phyloP scores from a whole-genome alignment of 1,140 invertebrate genomes.

The Heliconius hewitsoni region DNA sequence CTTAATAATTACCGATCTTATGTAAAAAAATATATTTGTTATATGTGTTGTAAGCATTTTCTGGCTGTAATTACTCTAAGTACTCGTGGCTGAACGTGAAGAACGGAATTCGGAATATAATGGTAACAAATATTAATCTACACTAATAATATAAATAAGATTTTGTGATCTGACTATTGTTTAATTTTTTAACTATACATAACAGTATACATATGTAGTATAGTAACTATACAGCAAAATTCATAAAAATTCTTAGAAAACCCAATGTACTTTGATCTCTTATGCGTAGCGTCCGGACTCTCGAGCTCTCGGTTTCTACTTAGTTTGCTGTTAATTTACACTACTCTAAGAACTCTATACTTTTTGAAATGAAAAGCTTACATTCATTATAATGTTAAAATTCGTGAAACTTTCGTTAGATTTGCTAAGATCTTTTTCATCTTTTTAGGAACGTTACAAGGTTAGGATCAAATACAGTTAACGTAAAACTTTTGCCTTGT shows the following conservation, averaged over 20 bases:
- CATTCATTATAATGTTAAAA: no score
- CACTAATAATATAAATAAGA: neutral
- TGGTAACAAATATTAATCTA: no score
- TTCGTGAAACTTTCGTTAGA: neutral
- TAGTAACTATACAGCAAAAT: neutral
- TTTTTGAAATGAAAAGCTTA: neutral
- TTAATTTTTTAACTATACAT: neutral
- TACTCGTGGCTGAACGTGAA: no score
- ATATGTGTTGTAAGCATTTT: no score
- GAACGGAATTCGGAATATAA: no score
- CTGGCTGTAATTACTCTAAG: no score
- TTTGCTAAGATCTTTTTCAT: no score
- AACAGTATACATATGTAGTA: neutral
- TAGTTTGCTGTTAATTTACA: slow-evolving; percentile 18
- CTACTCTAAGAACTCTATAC: neutral
- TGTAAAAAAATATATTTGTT: no score
- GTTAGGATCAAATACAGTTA: no score
- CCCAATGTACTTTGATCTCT: slow-evolving; percentile 13
- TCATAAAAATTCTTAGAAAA: neutral
- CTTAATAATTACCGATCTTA: no score
- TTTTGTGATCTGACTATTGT: neutral
- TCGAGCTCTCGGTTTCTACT: slow-evolving; percentile 15
- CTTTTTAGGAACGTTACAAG: no score
- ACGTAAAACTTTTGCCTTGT: no score
- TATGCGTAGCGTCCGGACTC: slow-evolving; percentile 11